These are phyloP conservation scores for Drosophila hawaiiensis DNA, from an alignment of 2,888 invertebrate genomes.

Conservation along the genomic window DNA sequence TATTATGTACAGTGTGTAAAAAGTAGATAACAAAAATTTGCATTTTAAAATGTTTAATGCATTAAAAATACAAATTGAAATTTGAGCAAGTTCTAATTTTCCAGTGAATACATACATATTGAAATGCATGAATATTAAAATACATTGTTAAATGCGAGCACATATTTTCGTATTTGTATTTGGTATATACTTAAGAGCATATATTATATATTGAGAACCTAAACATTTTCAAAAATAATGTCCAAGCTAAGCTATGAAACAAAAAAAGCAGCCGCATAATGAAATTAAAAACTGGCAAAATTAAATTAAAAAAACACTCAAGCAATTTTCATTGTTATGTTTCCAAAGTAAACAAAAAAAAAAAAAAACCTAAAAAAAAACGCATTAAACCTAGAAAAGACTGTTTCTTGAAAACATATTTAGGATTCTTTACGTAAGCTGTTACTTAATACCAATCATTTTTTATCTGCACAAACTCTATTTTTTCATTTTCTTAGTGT, in stretches of 20 bases:
- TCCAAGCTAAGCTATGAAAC: constrained; percentile 58
- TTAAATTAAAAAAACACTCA: constrained; percentile 25
- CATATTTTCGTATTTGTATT: constrained; percentile 29
- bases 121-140: background rate
- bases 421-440: constrained; percentile 34
- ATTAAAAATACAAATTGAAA: background rate
- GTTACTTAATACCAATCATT: constrained; percentile 14
- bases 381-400: constrained; percentile 57
- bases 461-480: constrained; percentile 17
- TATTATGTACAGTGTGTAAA: background rate
- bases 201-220: constrained; percentile 17
- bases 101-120: background rate
- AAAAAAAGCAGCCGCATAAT: constrained; percentile 20
- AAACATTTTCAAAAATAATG: constrained; percentile 43
- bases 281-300: constrained; percentile 7
- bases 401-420: constrained; percentile 48
- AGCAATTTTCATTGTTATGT: constrained; percentile 59
- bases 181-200: constrained; percentile 16
- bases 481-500: constrained; percentile 5
- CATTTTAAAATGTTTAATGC: background rate
- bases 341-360: constrained; percentile 60
- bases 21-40: background rate
- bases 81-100: background rate
- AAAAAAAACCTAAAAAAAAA: constrained; percentile 21
- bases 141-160: constrained; percentile 3